phyloP scores from a whole-genome alignment of 53 echinoderm and acorn worm genomes.

The Patiria pectinifera region DNA sequence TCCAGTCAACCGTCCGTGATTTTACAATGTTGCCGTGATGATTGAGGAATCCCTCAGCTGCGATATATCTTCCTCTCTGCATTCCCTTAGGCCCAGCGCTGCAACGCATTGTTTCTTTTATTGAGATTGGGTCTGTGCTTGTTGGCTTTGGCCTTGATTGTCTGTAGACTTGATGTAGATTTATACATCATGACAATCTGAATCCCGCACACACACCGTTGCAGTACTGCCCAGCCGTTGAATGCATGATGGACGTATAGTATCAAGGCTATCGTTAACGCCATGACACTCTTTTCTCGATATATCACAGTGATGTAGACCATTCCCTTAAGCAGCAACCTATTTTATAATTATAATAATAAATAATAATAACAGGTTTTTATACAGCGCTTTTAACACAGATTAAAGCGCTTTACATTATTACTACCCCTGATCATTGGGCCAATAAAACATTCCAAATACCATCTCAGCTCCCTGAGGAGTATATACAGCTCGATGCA shows the following conservation, averaged over 20 bases:
- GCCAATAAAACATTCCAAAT: too few relatives aligned
- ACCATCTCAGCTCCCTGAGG: too few relatives aligned
- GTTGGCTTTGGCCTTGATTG: neutral
- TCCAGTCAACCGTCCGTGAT: neutral
- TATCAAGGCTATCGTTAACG: neutral
- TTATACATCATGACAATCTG: neutral
- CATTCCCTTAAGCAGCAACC: too few relatives aligned
- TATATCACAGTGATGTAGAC: too few relatives aligned
- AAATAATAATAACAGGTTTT: too few relatives aligned
- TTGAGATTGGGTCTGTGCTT: neutral
- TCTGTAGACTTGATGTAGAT: neutral
- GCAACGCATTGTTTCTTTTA: neutral
- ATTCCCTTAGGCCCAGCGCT: neutral
- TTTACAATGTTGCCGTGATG: neutral
- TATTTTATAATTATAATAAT: too few relatives aligned
- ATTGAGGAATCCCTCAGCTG: neutral
- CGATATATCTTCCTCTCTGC: neutral
- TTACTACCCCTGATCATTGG: too few relatives aligned
- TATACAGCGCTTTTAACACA: too few relatives aligned
- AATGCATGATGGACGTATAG: neutral
- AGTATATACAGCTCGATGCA: too few relatives aligned
- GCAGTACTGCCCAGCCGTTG: neutral
- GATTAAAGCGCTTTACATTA: too few relatives aligned
- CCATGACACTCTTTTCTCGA: too few relatives aligned
- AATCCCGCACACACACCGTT: too few relatives aligned